Evolutionary conservation across 2,113 vertebrate genomes (phyloP), one percentile per base, ranked within the genome.

Genomic region (Globicephala melas): DNA sequence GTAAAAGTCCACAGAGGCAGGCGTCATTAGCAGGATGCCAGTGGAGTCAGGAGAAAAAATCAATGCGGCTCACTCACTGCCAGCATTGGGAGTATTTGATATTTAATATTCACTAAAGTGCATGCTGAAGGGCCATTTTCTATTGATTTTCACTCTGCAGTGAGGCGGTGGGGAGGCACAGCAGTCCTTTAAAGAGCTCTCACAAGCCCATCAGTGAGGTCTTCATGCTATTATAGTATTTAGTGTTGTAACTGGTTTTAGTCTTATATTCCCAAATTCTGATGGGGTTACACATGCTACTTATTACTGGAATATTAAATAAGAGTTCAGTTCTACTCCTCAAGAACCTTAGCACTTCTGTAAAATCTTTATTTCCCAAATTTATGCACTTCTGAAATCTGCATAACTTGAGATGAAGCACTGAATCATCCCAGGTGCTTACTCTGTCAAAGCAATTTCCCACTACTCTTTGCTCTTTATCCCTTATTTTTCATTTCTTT

Each of bases 251-350:
- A 71, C 82, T 81, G n/a, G n/a, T 65, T n/a, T 89, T 71, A 79
- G n/a, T 76, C 91, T 91, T 88, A 92, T 91, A 81, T 58, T 94
- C 25, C 33, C 31, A 91, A 85, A 94, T 76, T 94, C 71, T 92
- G 50, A 89, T 89, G 18, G 8, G 38, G 36, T 73, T 25, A 50
- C 14, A 25, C 89, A 77, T 85, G 41, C 31, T 20, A 85, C 15
- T 80, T 63, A 85, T 74, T 65, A 50, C 28, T 84, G n/a, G 26
- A 79, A 71, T 91, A 81, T 33, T 91, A 91, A 92, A 50, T 31
- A 79, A n/a, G 18, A 65, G 50, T 80, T 93, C 33, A 50, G 11
- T 50, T 87, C 50, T 89, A 71, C 86, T 92, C 36, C 73, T 87
- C 17, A 77, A 86, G 20, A 71, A 53, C 10, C 47, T 83, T 38